Evolutionary conservation across 1,140 invertebrate species (phyloP).

Genomic region (Drosophila rhopaloa): DNA sequence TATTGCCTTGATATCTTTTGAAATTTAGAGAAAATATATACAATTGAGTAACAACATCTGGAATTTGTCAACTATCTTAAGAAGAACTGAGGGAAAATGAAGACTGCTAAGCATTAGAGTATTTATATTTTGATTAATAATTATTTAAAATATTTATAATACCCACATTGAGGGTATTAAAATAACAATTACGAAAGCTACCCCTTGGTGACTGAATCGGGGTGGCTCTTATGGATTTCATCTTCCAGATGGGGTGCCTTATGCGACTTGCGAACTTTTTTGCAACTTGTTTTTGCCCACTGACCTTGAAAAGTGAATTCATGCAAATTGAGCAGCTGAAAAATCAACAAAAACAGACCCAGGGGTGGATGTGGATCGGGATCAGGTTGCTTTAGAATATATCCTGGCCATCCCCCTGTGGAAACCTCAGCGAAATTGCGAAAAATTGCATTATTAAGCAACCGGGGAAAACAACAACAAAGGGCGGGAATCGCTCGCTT

Average conservation of each 20-base stretch:
- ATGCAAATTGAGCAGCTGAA: slow-evolving; percentile 74
- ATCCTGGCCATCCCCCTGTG: slow-evolving; percentile 12
- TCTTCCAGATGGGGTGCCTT: slow-evolving; percentile 26
- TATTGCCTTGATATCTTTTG: too few relatives aligned
- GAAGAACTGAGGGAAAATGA: neutral
- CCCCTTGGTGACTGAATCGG: slow-evolving; percentile 42
- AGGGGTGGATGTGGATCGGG: slow-evolving; percentile 54
- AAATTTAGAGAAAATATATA: too few relatives aligned
- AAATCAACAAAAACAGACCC: slow-evolving; percentile 31
- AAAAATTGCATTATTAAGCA: slow-evolving; percentile 49
- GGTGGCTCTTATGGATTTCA: slow-evolving; percentile 46
- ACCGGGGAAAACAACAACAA: slow-evolving; percentile 18
- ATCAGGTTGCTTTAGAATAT: slow-evolving; percentile 53
- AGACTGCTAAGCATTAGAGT: neutral
- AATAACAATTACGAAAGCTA: slow-evolving; percentile 60
- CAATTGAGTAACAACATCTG: too few relatives aligned
- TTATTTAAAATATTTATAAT: neutral
- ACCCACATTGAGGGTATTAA: slow-evolving; percentile 20
- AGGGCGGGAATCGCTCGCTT: slow-evolving; percentile 28
- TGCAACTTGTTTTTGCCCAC: slow-evolving; percentile 82
- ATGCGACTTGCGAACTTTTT: slow-evolving; percentile 48
- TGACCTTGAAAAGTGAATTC: slow-evolving; percentile 82
- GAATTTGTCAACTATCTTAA: too few relatives aligned
- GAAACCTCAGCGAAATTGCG: slow-evolving; percentile 42
- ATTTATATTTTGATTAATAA: neutral